Base-by-base conservation (phyloP, 2,113 vertebrate genomes). In the Malurus melanocephalus region DNA sequence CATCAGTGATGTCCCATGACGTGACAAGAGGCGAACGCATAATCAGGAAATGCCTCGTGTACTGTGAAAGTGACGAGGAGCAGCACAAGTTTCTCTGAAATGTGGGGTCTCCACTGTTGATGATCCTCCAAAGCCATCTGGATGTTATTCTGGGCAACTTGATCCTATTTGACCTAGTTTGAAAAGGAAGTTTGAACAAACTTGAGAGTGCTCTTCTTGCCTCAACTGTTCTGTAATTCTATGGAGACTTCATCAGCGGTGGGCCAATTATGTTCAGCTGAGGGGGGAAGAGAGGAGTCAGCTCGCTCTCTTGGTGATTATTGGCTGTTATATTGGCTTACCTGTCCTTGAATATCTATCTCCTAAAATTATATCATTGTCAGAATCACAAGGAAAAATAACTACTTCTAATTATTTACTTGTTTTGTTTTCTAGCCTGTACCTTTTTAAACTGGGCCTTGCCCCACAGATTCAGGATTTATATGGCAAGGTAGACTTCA, bases 391-490 rank as follows among this genome's bases (percentile, higher is more conserved):
- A 45, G 10, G 12, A 32, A 38, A 77, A 80, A 23, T 33, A 12
- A 23, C 42, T 64, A 64, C 27, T 48, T 67, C 40, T 96, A 30
- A 94, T 81, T 85, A 51, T 65, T 81, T 46, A 11, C 30, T 67
- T 69, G 3, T 76, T 32, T 93, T 93, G 57, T 97, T 60, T 95
- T 84, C 93, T 94, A 99, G 99, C 87, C 95, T 99, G 81, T 99
- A 99, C 97, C 98, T 99, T 95, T 99, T 99, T 96, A 99, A 99
- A 95, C 97, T 99, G 42, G 99, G 99, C 59, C 97, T 99, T 87
- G 99, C 99, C 4, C 99, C 99, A 8, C 99, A 99, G 97, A 99
- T 99, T 94, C 98, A 99, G 96, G 99, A 99, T 94, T 98, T 99
- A 43, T 99, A 99, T 64, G 99, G 99, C 84, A 99, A 99, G 94